Evolutionary conservation across 2,797 vertebrate genomes (phyloP).

Genomic region (Spinibarbus caldwelli): DNA sequence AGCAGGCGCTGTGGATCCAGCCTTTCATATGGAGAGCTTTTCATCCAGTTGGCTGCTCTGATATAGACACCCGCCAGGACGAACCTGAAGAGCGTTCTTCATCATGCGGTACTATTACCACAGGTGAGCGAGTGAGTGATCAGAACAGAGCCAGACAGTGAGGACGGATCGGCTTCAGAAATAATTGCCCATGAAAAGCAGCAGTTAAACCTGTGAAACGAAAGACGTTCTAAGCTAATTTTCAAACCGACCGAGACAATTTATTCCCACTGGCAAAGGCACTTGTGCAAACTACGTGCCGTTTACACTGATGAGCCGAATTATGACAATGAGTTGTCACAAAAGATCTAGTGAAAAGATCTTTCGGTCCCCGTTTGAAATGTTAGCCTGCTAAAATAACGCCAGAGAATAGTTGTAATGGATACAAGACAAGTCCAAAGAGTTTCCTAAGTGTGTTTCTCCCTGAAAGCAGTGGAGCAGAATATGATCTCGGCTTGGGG

Average conservation of each 20-base stretch:
- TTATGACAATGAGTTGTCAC: slow-evolving; percentile 3
- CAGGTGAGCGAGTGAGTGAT: slow-evolving; percentile 24
- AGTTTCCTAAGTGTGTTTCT: slow-evolving; percentile 4
- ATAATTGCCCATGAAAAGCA: slow-evolving; percentile 30
- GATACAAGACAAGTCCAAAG: background rate
- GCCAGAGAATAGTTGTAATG: background rate
- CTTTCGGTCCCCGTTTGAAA: background rate
- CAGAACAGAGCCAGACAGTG: slow-evolving; percentile 9
- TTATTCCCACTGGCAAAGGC: background rate
- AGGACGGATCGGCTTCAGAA: background rate
- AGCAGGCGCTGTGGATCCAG: background rate
- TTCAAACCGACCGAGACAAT: background rate
- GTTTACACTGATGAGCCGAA: background rate
- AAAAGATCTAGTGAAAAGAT: background rate
- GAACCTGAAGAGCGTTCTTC: slow-evolving; percentile 28
- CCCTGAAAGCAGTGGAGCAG: background rate
- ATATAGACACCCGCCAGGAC: slow-evolving; percentile 40
- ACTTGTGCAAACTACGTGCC: background rate
- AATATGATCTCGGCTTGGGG: slow-evolving; percentile 9
- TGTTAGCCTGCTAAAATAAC: background rate
- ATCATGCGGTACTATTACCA: background rate
- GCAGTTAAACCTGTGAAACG: slow-evolving; percentile 10
- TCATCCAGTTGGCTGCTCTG: slow-evolving; percentile 42
- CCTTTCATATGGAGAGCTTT: slow-evolving; percentile 34
- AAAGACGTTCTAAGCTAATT: slow-evolving; percentile 1